These are phyloP conservation scores for Orthosia gothica DNA, from an alignment of 2,888 invertebrate species.

Conservation along the genomic window DNA sequence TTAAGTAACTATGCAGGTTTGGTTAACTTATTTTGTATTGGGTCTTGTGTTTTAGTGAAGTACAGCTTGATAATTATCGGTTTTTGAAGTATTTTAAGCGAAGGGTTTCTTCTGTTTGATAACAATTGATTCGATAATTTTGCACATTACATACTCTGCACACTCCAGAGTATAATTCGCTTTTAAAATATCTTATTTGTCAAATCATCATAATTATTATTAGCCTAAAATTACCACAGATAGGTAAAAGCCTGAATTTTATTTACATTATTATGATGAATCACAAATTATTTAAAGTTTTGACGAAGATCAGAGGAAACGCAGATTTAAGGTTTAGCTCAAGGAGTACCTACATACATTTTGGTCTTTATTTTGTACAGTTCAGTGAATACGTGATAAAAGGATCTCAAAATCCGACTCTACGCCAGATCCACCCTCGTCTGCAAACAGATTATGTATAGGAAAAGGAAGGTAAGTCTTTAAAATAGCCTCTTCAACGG, in stretches of 20 bases:
- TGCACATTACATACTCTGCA: neutral
- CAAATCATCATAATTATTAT: too few relatives aligned
- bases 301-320: too few relatives aligned
- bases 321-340: too few relatives aligned
- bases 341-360: too few relatives aligned
- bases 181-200: too few relatives aligned
- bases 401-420: neutral
- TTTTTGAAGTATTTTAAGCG: neutral
- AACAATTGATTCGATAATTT: neutral
- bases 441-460: constrained; percentile 19
- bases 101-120: neutral
- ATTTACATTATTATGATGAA: neutral
- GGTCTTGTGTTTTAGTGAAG: neutral
- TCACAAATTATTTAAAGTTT: neutral
- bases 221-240: too few relatives aligned
- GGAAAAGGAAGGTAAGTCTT: constrained; percentile 35
- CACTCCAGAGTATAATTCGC: too few relatives aligned
- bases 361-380: too few relatives aligned
- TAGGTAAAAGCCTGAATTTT: too few relatives aligned
- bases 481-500: neutral
- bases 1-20: neutral
- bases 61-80: neutral
- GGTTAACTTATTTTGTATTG: neutral
- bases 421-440: constrained; percentile 1
- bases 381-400: neutral